Conservation (phyloP, 2,113 vertebrate species). For the Pituophis catenifer region DNA sequence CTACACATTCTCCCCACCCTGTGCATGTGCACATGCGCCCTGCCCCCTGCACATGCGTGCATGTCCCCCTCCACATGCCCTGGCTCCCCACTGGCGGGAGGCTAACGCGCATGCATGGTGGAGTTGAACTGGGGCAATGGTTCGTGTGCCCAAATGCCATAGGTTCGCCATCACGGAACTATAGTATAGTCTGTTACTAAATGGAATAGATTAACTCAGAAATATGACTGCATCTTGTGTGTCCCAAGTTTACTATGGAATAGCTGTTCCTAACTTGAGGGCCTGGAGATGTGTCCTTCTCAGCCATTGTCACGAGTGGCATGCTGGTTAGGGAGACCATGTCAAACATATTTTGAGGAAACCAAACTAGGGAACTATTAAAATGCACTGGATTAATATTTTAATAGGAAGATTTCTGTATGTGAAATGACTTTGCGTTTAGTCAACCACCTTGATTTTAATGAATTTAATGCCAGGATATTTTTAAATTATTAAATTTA, state of each 20-base stretch:
- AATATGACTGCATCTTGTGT: background rate
- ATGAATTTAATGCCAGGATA: conserved; percentile 5
- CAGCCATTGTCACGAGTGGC: background rate
- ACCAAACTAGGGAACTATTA: background rate
- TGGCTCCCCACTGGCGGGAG: no score
- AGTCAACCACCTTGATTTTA: conserved; percentile 37
- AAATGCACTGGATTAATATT: background rate
- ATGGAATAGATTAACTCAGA: background rate
- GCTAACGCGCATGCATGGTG: no score
- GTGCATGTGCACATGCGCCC: no score
- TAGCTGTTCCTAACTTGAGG: no score
- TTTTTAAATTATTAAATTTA: background rate
- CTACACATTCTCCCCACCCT: no score
- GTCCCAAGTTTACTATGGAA: background rate
- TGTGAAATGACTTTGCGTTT: conserved; percentile 18
- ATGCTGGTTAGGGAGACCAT: background rate
- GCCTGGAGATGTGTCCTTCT: background rate
- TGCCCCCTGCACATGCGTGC: no score
- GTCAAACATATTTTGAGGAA: background rate
- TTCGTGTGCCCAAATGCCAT: no score
- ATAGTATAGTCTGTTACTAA: no score
- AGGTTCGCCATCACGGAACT: no score
- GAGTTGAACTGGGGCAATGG: no score
- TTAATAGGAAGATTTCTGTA: background rate
- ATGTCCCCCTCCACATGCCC: no score